Conservation (phyloP, 2,113 vertebrate species). For the Perca fluviatilis region DNA sequence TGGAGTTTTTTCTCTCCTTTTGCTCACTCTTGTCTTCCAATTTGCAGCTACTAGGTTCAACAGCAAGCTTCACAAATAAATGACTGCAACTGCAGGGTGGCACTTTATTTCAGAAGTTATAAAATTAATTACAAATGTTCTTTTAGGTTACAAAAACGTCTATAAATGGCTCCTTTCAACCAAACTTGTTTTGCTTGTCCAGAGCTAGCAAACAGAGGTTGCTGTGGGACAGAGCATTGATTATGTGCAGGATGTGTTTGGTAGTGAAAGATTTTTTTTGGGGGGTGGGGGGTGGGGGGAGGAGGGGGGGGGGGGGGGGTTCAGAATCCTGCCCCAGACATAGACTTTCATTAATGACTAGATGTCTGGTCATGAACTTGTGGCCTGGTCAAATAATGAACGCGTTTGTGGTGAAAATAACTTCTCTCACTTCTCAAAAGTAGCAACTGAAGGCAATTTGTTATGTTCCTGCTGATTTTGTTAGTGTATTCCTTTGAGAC, state of each 20-base stretch:
- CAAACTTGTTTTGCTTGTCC: conserved; percentile 65
- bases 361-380: conserved; percentile 74
- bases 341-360: conserved; percentile 77
- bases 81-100: conserved; percentile 28
- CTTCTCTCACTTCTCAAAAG: conserved; percentile 60
- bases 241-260: conserved; percentile 79
- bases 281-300: no score
- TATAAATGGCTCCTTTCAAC: conserved; percentile 76
- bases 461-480: conserved; percentile 48
- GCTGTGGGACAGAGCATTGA: conserved; percentile 74
- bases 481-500: conserved; percentile 46
- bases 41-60: conserved; percentile 19
- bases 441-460: conserved; percentile 57
- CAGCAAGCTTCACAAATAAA: conserved; percentile 19
- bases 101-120: conserved; percentile 54
- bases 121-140: conserved; percentile 73
- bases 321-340: conserved; percentile 64
- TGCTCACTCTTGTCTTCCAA: background rate
- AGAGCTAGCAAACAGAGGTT: conserved; percentile 75
- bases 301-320: conserved; percentile 64
- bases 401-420: conserved; percentile 58
- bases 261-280: conserved; percentile 68
- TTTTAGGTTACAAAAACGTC: conserved; percentile 62
- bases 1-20: background rate
- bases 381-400: conserved; percentile 78